Conservation (phyloP, 2,113 vertebrate genomes). For the Caracal caracal region DNA sequence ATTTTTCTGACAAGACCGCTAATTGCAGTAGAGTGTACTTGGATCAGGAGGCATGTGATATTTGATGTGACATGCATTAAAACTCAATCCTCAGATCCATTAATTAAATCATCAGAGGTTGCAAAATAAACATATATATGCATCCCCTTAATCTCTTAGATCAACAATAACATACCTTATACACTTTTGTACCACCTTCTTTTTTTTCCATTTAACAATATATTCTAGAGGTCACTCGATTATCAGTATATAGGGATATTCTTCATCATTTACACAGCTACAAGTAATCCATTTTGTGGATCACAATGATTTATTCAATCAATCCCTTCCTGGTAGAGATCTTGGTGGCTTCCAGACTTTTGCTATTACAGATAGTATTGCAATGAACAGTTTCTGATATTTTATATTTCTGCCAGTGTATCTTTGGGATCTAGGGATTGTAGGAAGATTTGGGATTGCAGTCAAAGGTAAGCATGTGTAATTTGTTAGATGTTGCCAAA, state of each 20-base stretch:
- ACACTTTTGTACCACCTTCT: neutral
- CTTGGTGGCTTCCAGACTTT: constrained; percentile 12
- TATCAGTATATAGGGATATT: neutral
- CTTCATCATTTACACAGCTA: neutral
- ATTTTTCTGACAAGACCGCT: neutral
- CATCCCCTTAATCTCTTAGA: neutral
- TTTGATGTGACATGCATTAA: neutral
- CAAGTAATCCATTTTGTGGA: neutral
- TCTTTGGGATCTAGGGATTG: constrained; percentile 3
- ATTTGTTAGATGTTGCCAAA: constrained; percentile 20
- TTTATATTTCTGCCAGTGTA: constrained; percentile 4
- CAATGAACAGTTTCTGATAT: neutral
- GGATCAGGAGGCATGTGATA: neutral
- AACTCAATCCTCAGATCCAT: neutral
- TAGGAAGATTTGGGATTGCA: constrained; percentile 7
- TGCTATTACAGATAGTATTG: neutral
- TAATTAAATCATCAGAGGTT: neutral
- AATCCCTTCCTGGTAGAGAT: neutral
- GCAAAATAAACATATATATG: neutral
- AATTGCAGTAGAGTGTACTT: neutral
- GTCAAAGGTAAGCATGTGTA: constrained; percentile 20
- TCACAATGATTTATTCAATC: neutral
- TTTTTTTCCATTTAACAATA: neutral
- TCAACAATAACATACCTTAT: neutral
- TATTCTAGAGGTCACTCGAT: neutral